Base-by-base conservation (phyloP, 2,888 invertebrate species). In the Phlogophora meticulosa region DNA sequence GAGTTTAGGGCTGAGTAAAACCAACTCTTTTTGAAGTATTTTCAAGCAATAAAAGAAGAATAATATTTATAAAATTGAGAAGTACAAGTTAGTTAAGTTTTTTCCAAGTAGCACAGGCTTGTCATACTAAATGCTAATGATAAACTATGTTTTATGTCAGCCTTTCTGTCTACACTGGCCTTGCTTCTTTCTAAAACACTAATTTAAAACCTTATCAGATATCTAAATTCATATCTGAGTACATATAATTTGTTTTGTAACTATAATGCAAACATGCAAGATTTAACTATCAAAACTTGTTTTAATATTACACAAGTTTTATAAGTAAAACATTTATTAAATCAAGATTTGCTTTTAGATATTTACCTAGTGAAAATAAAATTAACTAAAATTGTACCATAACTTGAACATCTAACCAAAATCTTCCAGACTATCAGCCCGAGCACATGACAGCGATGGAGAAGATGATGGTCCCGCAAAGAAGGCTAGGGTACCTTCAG, bases 401-500 rank as follows among this genome's bases (percentile, higher is more conserved):
- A 17, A 17, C 10, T 2, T 15, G 1, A 34, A 11, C n/a, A n/a
- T n/a, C n/a, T n/a, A 45, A 13, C 5, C 1, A 11, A 34, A 1
- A 62, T 28, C 7, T 69, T 81, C 0, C 73, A 95, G 95, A 76
- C 85, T 95, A 80, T 94, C 94, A 76, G 94, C 96, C 5, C 88
- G 95, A 64, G 89, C 87, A 0, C 87, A 88, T 20, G 96, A 96
- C 75, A 96, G 96, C 78, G 96, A 96, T 74, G 95, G 95, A 7
- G 96, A 96, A 74, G 93, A 94, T 11, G 93, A 95, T 1, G 90
- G 90, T 0, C 88, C 91, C 1, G 90, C 64, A 7, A 95, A 95
- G 74, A 88, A 92, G 38, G 87, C 88, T 7, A 86, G 93, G 32
- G 86, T 95, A 65, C 90, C 92, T 0, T 98, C 98, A 28, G 97